A percentile compares a stretch with the other conserved stretches of the same genome.
phyloP scores from a whole-genome alignment of 2,888 invertebrate species.

The Drosophila suboccidentalis region DNA sequence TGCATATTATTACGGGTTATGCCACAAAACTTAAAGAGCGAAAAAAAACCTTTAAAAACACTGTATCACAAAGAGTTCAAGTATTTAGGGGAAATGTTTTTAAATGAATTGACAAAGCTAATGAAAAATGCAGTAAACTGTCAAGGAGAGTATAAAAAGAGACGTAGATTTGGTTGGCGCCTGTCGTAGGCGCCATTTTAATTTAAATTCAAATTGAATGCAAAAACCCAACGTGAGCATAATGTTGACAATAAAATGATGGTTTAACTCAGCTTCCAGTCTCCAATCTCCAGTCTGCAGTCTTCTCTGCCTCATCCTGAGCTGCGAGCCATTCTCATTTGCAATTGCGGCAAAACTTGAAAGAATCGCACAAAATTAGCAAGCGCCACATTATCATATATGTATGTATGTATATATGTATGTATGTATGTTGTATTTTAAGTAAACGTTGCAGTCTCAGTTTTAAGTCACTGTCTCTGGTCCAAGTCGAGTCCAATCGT shows the following conservation, averaged over 20 bases:
- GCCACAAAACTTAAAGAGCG: no score
- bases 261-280: slow-evolving; percentile 18
- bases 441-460: slow-evolving; percentile 35
- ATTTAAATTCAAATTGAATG: slow-evolving; percentile 53
- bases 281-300: slow-evolving; percentile 3
- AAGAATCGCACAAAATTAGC: slow-evolving; percentile 66
- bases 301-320: slow-evolving; percentile 21
- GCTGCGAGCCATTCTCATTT: slow-evolving; percentile 30
- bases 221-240: slow-evolving; percentile 53
- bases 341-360: slow-evolving; percentile 68
- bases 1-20: no score
- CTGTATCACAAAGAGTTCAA: not conserved
- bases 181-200: slow-evolving; percentile 63
- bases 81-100: not conserved
- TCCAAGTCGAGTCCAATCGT: slow-evolving; percentile 10
- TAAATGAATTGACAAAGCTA: not conserved
- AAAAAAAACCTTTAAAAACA: no score
- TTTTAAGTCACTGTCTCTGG: not conserved
- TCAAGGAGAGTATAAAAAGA: not conserved
- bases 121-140: not conserved
- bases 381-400: slow-evolving; percentile 70
- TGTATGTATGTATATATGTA: no score
- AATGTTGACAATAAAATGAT: slow-evolving; percentile 56
- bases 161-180: slow-evolving; percentile 41
- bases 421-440: slow-evolving; percentile 33